phyloP scores from a whole-genome alignment of 1,140 invertebrate species.

The Magallana ariakensis region DNA sequence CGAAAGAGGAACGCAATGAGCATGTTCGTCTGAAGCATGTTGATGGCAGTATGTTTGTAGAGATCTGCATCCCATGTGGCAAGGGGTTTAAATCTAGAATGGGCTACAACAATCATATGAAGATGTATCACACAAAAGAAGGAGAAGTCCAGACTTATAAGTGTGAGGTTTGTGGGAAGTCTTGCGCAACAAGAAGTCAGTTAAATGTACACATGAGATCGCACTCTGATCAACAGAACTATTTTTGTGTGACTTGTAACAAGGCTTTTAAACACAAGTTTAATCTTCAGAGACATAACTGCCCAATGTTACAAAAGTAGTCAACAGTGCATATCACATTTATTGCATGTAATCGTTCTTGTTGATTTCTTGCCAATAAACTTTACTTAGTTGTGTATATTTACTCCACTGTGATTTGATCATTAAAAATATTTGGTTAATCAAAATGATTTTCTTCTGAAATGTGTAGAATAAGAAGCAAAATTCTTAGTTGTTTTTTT shows the following conservation, averaged over 20 bases:
- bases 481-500: too few species aligned
- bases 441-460: not conserved
- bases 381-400: too few species aligned
- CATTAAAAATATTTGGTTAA: not conserved
- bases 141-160: conserved; percentile 3
- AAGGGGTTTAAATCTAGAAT: conserved; percentile 45
- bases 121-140: conserved; percentile 20
- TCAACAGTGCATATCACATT: too few species aligned
- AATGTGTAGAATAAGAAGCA: too few species aligned
- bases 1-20: conserved; percentile 9
- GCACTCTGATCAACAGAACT: conserved; percentile 39
- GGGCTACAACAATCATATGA: conserved; percentile 19
- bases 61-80: conserved; percentile 39
- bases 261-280: conserved; percentile 49
- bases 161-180: conserved; percentile 47
- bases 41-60: conserved; percentile 25
- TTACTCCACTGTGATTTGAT: too few species aligned
- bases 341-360: not conserved
- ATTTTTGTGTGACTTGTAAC: conserved; percentile 37
- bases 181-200: conserved; percentile 34
- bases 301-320: not conserved
- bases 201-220: conserved; percentile 26
- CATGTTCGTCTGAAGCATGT: not conserved
- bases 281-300: conserved; percentile 39
- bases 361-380: conserved; percentile 3